Percentiles rank a stretch among this genome's conserved stretches.
These are phyloP conservation scores for Drosophila albomicans DNA, from an alignment of 1,140 invertebrate genomes.

Conservation along the genomic window DNA sequence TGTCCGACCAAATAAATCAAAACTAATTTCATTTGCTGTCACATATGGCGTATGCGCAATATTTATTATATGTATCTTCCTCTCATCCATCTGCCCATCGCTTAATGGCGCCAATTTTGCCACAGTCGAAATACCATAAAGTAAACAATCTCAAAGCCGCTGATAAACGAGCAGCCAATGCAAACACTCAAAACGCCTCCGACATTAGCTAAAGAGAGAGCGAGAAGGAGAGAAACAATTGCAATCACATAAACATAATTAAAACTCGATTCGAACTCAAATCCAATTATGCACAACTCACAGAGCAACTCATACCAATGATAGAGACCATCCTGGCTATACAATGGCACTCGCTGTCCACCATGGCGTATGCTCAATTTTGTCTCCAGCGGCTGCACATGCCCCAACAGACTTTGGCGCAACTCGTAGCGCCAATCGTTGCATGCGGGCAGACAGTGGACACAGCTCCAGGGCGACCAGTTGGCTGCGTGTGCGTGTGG, in stretches of 20 bases:
- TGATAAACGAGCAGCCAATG: constrained; percentile 73
- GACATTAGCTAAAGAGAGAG: constrained; percentile 47
- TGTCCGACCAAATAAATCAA: constrained; percentile 57
- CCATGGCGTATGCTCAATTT: constrained; percentile 29
- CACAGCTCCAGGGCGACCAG: constrained; percentile 38
- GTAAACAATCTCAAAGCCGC: constrained; percentile 67
- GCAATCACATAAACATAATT: constrained; percentile 4
- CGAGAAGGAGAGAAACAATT: background rate
- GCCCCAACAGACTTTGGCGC: constrained; percentile 28
- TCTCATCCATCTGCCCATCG: background rate
- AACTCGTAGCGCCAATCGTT: constrained; percentile 39
- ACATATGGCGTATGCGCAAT: constrained; percentile 62
- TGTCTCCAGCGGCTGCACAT: background rate
- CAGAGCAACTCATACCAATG: constrained; percentile 47
- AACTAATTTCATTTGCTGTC: constrained; percentile 59
- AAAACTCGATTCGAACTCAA: background rate
- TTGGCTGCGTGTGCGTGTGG: background rate
- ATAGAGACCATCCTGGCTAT: constrained; percentile 35
- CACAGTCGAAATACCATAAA: constrained; percentile 66
- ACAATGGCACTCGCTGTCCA: constrained; percentile 21
- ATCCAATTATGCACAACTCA: constrained; percentile 31
- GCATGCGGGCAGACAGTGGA: constrained; percentile 31
- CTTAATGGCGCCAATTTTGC: constrained; percentile 59
- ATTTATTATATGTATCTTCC: constrained; percentile 49
- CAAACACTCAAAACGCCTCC: constrained; percentile 67